Base-by-base conservation (phyloP, 2,113 vertebrate genomes). In the Setophaga petechia region DNA sequence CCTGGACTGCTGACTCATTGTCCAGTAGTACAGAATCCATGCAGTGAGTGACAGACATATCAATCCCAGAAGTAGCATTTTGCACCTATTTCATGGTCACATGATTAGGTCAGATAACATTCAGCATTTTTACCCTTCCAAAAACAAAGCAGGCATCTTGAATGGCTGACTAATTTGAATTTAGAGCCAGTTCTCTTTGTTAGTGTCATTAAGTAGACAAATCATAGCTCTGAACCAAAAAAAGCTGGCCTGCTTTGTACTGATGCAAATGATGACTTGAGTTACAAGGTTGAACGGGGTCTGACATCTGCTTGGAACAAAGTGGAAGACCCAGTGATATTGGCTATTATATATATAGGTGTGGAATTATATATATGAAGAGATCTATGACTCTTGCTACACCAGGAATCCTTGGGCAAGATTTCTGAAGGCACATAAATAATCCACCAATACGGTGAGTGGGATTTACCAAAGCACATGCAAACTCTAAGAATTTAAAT, bases 211-310 rank as follows among this genome's bases (percentile, higher is more conserved):
- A 84, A 83, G 46, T 2, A 67, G 43, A 28, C 30, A 63, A 76
- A 77, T 69, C 16, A 47, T 15, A 37, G 17, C 22, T 65, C 57
- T 9, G 25, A 84, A 74, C 11, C 11, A 66, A 62, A 61, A 74
- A 80, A 66, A 74, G 6, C 12, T 39, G 31, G 3, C 9, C 39
- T 57, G 18, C 31, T 57, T 88, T 65, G 37, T 41, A 67, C 19
- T 33, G 44, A 68, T 88, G 28, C n/a, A 83, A 73, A 66, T 12
- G 31, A 76, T 49, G 28, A 90, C 30, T 47, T 5, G 4, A 90
- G 13, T 30, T 51, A 63, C 0, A 0, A 84, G 55, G 57, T 33
- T 59, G 80, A 89, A 66, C 0, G 0, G 10, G 10, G 35, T n/a
- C 28, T 81, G 76, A 52, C 47, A 78, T 12, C 52, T 80, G 17